Evolutionary conservation across 35 echinoderm and acorn worm species (phyloP).

Genomic region (Eucidaris tribuloides): DNA sequence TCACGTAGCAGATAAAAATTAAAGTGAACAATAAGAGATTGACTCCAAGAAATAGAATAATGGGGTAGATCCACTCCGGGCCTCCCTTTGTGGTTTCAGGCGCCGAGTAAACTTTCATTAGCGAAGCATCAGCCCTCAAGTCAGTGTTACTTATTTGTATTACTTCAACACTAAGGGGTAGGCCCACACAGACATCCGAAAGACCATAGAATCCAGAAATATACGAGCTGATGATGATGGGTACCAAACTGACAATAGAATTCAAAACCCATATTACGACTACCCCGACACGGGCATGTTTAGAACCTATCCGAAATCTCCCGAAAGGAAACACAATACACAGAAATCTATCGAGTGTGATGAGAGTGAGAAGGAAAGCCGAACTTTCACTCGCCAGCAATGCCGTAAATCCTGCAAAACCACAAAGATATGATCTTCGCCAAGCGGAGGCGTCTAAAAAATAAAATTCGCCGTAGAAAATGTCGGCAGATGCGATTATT

Average conservation of each 20-base stretch:
- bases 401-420: slow-evolving; percentile 53
- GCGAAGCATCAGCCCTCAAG: too few species aligned
- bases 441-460: slow-evolving; percentile 48
- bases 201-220: slow-evolving; percentile 35
- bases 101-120: background rate
- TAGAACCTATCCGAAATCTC: slow-evolving; percentile 28
- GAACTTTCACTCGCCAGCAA: slow-evolving; percentile 69
- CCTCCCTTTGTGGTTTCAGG: background rate
- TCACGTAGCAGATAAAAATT: slow-evolving; percentile 49
- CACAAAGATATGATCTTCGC: slow-evolving; percentile 57
- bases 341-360: slow-evolving; percentile 80
- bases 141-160: background rate
- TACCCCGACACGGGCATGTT: background rate
- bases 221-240: slow-evolving; percentile 5
- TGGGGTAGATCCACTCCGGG: slow-evolving; percentile 35
- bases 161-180: slow-evolving; percentile 23
- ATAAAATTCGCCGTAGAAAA: slow-evolving; percentile 44
- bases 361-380: slow-evolving; percentile 57
- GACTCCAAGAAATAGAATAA: slow-evolving; percentile 52
- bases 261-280: slow-evolving; percentile 38
- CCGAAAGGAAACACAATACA: slow-evolving; percentile 86
- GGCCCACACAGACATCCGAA: slow-evolving; percentile 72
- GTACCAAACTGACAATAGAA: slow-evolving; percentile 12
- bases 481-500: slow-evolving; percentile 59
- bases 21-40: slow-evolving; percentile 58